Base-by-base conservation (phyloP, 2,888 invertebrate species). In the Cybosia mesomella region DNA sequence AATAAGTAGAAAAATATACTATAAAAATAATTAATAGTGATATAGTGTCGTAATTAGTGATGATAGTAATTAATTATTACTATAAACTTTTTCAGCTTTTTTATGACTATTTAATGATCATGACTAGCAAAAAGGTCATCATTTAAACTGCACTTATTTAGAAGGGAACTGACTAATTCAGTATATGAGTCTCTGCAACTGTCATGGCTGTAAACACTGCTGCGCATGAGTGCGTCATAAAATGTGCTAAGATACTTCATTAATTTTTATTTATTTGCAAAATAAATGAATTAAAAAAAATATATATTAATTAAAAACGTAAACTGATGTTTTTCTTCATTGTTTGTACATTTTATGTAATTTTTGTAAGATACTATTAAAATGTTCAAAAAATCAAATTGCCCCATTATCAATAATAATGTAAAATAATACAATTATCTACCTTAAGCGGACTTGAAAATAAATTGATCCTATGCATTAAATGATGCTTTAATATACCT, bases 21-120 rank as follows among this genome's bases (percentile, higher is more conserved):
- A 62, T 53, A 53, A 49, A 62, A 22, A 32, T 34, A 58, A 58
- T 62, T 43, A 62, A 53, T 53, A 62, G 21, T 22, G 36, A 24
- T 39, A 60, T 60, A 22, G 15, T 22, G 36, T 53, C 53, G 18
- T 32, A 62, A 58, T 58, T 58, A 58, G 28, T 34, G 34, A 32
- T 58, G 58, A 18, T 58, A 7, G 34, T 55, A 28, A 28, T 58
- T 32, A 15, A 58, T 55, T 24, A 55, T 34, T 34, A 58, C 28
- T 58, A 58, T 58, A n/a, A 32, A 28, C 9, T n/a, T 58, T 55
- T 28, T 58, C 28, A 28, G 28, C n/a, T 58, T 58, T 58, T 58
- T 58, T 7, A 58, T 58, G 32, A 58, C n/a, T n/a, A 32, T 58
- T 58, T 58, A 58, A 58, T 58, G 7, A 32, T 32, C 58, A 18